A percentile compares a stretch with the other conserved stretches of the same genome.
Evolutionary conservation across 92 coral and sea anemone genomes (phyloP).

Genomic region (Scolanthus callimorphus): DNA sequence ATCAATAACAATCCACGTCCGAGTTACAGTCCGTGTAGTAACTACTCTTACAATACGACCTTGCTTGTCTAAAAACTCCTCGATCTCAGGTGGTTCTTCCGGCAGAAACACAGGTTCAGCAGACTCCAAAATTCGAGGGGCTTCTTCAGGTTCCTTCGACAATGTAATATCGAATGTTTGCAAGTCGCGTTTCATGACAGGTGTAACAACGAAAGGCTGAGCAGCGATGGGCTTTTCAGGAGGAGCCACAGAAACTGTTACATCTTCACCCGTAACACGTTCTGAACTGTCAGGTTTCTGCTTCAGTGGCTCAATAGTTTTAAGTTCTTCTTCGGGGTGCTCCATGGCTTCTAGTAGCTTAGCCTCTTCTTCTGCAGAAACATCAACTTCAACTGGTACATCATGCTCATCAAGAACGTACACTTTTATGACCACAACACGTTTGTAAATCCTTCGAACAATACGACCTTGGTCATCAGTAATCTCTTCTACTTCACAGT

Average conservation of each 20-base stretch:
- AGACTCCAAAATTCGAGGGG: constrained; percentile 18
- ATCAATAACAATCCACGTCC: constrained; percentile 27
- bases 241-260: too few species aligned
- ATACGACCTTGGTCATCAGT: constrained; percentile 24
- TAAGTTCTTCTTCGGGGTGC: too few species aligned
- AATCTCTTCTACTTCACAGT: constrained; percentile 17
- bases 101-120: constrained; percentile 23
- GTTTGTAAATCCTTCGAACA: constrained; percentile 8
- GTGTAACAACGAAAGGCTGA: constrained; percentile 4
- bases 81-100: constrained; percentile 47
- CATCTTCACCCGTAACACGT: constrained; percentile 14
- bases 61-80: constrained; percentile 59
- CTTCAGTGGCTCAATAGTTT: too few species aligned
- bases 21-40: neutral
- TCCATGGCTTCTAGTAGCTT: neutral
- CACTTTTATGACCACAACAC: neutral
- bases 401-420: neutral
- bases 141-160: constrained; percentile 12
- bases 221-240: neutral
- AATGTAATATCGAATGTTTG: constrained; percentile 22
- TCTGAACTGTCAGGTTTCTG: too few species aligned
- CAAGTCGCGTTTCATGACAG: constrained; percentile 9
- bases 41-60: constrained; percentile 60
- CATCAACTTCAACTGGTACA: constrained; percentile 4
- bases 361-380: neutral